These are phyloP conservation scores for Pithecia hirsuta DNA, from an alignment of 2,797 vertebrate genomes.

Conservation along the genomic window DNA sequence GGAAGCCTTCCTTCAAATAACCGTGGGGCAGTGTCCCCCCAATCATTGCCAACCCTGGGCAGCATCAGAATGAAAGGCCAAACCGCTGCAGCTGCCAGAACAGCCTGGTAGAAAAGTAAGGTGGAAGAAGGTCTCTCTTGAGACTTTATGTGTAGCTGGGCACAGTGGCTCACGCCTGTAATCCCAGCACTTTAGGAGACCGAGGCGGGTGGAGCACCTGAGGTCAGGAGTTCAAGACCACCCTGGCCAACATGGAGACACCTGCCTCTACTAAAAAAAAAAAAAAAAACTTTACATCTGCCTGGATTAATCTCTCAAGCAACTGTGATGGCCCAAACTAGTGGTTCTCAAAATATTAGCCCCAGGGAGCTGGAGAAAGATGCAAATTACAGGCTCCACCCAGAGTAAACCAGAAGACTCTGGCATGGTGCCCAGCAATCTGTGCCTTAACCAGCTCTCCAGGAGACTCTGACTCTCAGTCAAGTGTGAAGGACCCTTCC, in stretches of 20 bases:
- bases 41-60: neutral
- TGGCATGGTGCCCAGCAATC: neutral
- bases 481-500: neutral
- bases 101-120: neutral
- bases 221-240: neutral
- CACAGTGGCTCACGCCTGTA: neutral
- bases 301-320: neutral
- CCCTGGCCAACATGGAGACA: neutral
- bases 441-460: neutral
- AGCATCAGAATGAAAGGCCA: neutral
- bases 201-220: neutral
- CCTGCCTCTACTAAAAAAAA: neutral
- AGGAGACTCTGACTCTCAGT: neutral
- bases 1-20: conserved; percentile 16
- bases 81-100: neutral
- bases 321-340: neutral
- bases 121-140: neutral
- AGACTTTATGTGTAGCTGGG: neutral
- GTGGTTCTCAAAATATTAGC: conserved; percentile 19
- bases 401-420: conserved; percentile 30
- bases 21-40: neutral
- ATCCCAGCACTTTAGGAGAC: neutral
- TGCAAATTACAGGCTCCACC: neutral
- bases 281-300: neutral
- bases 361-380: neutral